These are phyloP conservation scores for Delphinapterus leucas DNA, from an alignment of 2,113 vertebrate genomes.

Conservation along the genomic window DNA sequence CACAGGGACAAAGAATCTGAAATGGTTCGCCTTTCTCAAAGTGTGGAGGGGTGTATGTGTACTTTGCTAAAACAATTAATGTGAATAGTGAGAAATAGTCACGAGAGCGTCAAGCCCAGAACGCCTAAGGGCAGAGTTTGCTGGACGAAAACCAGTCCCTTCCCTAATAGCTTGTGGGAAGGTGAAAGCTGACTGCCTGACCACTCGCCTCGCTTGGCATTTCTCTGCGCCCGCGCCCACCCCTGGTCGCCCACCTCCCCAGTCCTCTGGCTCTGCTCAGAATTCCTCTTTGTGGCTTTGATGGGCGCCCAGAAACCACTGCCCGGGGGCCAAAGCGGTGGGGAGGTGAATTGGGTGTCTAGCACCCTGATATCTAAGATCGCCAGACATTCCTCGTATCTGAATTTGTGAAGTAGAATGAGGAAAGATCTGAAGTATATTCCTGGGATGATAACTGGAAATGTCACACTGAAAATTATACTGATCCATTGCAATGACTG, in stretches of 20 bases:
- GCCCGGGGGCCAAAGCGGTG: neutral
- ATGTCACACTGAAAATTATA: neutral
- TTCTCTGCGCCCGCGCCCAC: neutral
- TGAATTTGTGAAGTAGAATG: neutral
- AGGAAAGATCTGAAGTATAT: neutral
- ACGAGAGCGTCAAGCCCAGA: neutral
- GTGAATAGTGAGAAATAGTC: neutral
- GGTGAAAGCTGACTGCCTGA: conserved; percentile 40
- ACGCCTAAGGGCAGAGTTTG: neutral
- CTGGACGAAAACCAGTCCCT: conserved; percentile 54
- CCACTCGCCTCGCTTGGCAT: neutral
- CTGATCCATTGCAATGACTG: neutral
- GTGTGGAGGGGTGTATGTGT: neutral
- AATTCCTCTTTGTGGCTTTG: neutral
- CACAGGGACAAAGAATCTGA: neutral
- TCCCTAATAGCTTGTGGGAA: neutral
- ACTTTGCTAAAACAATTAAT: conserved; percentile 13
- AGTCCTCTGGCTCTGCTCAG: rapidly evolving
- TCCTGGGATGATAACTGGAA: neutral
- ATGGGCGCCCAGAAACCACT: neutral
- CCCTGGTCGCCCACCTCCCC: too few relatives aligned
- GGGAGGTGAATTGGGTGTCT: neutral
- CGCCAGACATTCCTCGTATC: neutral
- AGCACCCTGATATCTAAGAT: neutral
- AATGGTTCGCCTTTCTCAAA: neutral